Base-by-base conservation (phyloP, 1,140 invertebrate genomes). In the Listronotus oregonensis region DNA sequence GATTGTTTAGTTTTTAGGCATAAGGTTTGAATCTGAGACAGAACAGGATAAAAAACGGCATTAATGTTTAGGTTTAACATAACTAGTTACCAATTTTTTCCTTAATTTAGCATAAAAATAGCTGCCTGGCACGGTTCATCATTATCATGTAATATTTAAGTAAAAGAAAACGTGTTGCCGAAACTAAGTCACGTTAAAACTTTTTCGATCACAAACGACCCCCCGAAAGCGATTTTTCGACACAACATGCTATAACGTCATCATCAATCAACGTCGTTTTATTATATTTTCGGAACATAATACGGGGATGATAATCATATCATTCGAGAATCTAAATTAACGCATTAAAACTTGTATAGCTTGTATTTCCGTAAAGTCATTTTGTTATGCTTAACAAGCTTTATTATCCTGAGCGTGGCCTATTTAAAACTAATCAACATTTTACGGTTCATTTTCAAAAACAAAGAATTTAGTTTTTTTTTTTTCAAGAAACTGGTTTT, bases 241-340 rank as follows among this genome's bases (percentile, higher is more conserved):
- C 44, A 40, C 18, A 40, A 43, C 17, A 55, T 17, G 34, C 39
- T 12, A 14, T 7, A 11, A 6, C 14, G 56, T 37, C 42, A 58
- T 58, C 56, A 58, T 58, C 56, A 46, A 58, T 58, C 56, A 58
- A 58, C 46, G 51, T 47, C 56, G n/a, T 47, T 47, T 58, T 58
- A 58, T 58, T 58, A 58, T 58, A 47, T 47, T 18, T 34, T 47
- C 18, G 56, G 14, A 58, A 58, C 44, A 58, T 58, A 58, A 58
- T 58, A 47, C 44, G 32, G 56, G 17, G 42, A 14, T 27, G 42
- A 46, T 34, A 47, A 58, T 58, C 56, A 39, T 58, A 58, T 58
- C 56, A 58, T 58, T 58, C 42, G 21, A 17, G 56, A 47, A 58
- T 58, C 56, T 58, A 58, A 58, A 58, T 58, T 31, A 58, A 58